Evolutionary conservation across 2,888 invertebrate species (phyloP).

Genomic region (Hemistola chrysoprasaria): DNA sequence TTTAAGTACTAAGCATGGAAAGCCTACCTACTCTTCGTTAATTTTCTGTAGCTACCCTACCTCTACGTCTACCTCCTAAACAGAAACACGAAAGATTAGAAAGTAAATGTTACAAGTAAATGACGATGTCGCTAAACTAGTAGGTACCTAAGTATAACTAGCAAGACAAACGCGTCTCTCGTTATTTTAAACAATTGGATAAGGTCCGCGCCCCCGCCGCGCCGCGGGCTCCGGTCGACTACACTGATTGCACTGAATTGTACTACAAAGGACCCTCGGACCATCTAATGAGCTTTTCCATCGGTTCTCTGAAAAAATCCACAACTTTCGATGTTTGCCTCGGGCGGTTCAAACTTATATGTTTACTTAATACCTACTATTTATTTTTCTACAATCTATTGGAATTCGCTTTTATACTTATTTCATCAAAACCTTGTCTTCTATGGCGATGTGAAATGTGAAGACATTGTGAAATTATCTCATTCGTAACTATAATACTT

Average conservation of each 20-base stretch:
- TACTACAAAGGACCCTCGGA: constrained; percentile 37
- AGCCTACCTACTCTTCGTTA: too few species aligned
- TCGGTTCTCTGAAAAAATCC: constrained; percentile 47
- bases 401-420: constrained; percentile 4
- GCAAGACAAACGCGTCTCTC: constrained; percentile 56
- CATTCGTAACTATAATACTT: too few species aligned
- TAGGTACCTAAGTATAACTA: constrained; percentile 33
- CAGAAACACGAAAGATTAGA: too few species aligned
- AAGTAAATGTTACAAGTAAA: constrained; percentile 13
- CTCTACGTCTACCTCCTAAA: too few species aligned
- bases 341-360: constrained; percentile 36
- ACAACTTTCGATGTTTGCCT: constrained; percentile 61
- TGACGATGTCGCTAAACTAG: constrained; percentile 23
- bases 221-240: constrained; percentile 25
- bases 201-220: constrained; percentile 56
- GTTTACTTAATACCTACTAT: constrained; percentile 24
- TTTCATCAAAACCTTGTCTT: too few species aligned
- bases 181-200: constrained; percentile 80
- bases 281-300: constrained; percentile 65
- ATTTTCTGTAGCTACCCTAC: too few species aligned
- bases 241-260: constrained; percentile 65
- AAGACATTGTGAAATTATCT: too few species aligned
- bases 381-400: constrained; percentile 1
- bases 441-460: too few species aligned
- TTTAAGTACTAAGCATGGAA: too few species aligned